Evolutionary conservation across 1,140 invertebrate species (phyloP), one percentile per base, ranked within the genome.

Genomic region (Mizuhopecten yessoensis): DNA sequence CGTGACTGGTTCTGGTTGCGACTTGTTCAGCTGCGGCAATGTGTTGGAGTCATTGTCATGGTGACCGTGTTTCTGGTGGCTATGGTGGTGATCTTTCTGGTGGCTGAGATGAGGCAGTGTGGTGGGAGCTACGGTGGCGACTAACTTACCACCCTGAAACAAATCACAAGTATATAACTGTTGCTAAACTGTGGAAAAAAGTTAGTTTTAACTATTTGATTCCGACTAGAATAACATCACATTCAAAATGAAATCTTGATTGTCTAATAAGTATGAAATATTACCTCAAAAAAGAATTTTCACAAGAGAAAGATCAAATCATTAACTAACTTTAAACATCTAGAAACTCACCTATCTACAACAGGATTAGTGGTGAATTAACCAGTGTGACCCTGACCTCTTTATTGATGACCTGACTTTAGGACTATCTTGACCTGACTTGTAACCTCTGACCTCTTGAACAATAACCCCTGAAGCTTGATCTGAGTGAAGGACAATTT

Each of bases 71-170:
- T 93, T 93, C 42, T 94, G 94, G 45, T 94, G 94, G 13, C 88
- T 86, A 90, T 94, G 93, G 57, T 93, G 90, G 36, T 94, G 94
- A 39, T 93, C 91, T 86, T 89, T 94, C 92, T 57, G 91, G 89
- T 94, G 92, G 90, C 91, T 91, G 17, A 95, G 92, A 42, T 95
- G 94, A 34, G 95, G 95, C 90, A 96, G 91, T 23, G 93, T 95
- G 88, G 95, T 95, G 0, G 95, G 95, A 5, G 95, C 95, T n/a
- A 95, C 95, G 0, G 94, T 94, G 13, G 95, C 94, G 86, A 95
- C 95, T 49, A 95, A 89, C 89, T 96, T 96, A 29, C 94, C 93
- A 88, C 91, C 89, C 90, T 90, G 88, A 45, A 75, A 91, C 89
- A 39, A 88, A 39, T 36, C 49, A 87, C 39, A n/a, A n/a, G n/a